Conservation (phyloP, 1,140 invertebrate genomes). For the Sogatella furcifera region DNA sequence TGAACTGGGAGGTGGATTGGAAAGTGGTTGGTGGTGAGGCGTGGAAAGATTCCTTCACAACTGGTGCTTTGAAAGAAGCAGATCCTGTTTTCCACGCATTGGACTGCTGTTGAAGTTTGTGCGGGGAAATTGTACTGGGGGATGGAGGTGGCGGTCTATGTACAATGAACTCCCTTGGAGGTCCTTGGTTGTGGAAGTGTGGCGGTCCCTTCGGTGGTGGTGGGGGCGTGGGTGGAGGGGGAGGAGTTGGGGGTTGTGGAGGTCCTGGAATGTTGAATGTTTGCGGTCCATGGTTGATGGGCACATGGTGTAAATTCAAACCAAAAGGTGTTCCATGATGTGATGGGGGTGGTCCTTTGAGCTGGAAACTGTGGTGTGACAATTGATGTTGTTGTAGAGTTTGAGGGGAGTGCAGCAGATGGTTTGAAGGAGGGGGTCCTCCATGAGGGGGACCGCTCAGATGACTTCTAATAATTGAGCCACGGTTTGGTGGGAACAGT, state of each 20-base stretch:
- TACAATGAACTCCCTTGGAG: neutral
- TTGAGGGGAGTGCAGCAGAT: neutral
- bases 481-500: neutral
- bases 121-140: neutral
- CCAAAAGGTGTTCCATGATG: neutral
- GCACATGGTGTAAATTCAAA: neutral
- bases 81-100: slow-evolving; percentile 12
- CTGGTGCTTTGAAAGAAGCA: slow-evolving; percentile 14
- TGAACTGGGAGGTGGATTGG: neutral
- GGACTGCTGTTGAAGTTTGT: neutral
- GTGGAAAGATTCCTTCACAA: slow-evolving; percentile 16
- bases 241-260: neutral
- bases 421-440: neutral
- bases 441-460: neutral
- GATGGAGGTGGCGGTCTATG: slow-evolving; percentile 11
- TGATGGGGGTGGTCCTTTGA: neutral
- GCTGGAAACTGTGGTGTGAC: neutral
- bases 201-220: slow-evolving; percentile 1
- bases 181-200: neutral
- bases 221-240: neutral
- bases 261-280: neutral
- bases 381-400: neutral
- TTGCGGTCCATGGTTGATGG: neutral
- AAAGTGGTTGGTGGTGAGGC: slow-evolving; percentile 6
- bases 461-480: neutral